Evolutionary conservation across 1,140 invertebrate species (phyloP).

Genomic region (Saxidomus purpurata): DNA sequence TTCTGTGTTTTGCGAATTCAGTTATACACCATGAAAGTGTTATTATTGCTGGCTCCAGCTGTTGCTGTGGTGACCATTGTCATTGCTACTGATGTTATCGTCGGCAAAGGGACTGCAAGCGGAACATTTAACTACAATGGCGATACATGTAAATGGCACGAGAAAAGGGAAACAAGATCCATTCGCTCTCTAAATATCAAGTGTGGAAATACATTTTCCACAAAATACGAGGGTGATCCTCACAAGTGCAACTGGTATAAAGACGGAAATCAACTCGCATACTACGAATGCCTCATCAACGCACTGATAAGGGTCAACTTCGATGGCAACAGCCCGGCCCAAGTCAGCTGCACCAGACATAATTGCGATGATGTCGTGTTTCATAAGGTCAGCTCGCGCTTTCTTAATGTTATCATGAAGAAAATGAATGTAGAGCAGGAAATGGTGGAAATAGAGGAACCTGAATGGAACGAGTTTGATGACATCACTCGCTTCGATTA

Average conservation of each 20-base stretch:
- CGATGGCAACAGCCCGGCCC: not conserved
- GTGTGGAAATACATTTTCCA: not conserved
- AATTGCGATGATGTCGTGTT: not conserved
- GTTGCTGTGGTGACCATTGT: not conserved
- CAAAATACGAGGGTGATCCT: not conserved
- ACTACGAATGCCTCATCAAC: not conserved
- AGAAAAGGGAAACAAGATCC: not conserved
- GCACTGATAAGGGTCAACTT: not conserved
- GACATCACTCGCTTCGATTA: not conserved
- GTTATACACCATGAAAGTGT: no score
- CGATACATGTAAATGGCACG: not conserved
- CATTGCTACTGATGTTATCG: not conserved
- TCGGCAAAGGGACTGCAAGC: not conserved
- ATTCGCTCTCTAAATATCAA: not conserved
- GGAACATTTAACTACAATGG: not conserved
- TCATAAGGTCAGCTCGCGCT: not conserved
- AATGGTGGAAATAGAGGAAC: not conserved
- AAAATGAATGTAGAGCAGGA: not conserved
- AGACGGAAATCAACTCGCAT: not conserved
- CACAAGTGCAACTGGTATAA: not conserved
- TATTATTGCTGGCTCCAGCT: no score
- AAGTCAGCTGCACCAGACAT: not conserved
- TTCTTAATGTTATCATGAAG: not conserved
- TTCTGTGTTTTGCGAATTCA: no score
- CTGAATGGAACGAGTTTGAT: not conserved